These are phyloP conservation scores for Cyphomyrus plagiostoma DNA, from an alignment of 2,113 vertebrate species.

Conservation along the genomic window DNA sequence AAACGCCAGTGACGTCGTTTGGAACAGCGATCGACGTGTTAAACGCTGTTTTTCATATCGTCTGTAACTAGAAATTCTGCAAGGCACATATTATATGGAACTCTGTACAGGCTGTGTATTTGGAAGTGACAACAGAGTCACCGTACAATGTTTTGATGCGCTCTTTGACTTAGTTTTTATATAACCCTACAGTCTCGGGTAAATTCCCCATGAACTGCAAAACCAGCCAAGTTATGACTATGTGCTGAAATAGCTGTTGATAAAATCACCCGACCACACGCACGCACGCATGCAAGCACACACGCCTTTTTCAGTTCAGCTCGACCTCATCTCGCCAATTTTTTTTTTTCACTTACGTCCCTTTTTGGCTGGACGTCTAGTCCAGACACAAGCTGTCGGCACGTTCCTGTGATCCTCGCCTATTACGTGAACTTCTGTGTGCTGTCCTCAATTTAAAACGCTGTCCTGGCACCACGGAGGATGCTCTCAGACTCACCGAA, in stretches of 20 bases:
- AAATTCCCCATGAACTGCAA: neutral
- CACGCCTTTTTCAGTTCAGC: neutral
- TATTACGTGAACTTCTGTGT: neutral
- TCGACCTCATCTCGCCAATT: neutral
- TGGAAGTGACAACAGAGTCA: neutral
- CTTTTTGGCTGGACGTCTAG: neutral
- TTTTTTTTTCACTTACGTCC: neutral
- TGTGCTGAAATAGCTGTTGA: neutral
- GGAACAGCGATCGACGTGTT: neutral
- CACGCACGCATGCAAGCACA: neutral
- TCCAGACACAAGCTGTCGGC: neutral
- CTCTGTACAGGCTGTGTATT: neutral
- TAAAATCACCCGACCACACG: neutral
- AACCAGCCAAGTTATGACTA: conserved; percentile 1
- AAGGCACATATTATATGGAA: neutral
- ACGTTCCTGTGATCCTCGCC: neutral
- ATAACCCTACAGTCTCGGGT: neutral
- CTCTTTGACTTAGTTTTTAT: neutral
- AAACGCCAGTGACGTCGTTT: neutral
- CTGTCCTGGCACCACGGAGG: neutral
- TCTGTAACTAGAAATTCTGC: neutral
- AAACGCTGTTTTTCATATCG: neutral
- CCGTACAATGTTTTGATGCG: neutral
- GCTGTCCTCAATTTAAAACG: neutral
- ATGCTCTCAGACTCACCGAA: neutral